A percentile compares a stretch with the other conserved stretches of the same genome.
Conservation (phyloP, 2,888 invertebrate genomes). For the Hypolimnas misippus region DNA sequence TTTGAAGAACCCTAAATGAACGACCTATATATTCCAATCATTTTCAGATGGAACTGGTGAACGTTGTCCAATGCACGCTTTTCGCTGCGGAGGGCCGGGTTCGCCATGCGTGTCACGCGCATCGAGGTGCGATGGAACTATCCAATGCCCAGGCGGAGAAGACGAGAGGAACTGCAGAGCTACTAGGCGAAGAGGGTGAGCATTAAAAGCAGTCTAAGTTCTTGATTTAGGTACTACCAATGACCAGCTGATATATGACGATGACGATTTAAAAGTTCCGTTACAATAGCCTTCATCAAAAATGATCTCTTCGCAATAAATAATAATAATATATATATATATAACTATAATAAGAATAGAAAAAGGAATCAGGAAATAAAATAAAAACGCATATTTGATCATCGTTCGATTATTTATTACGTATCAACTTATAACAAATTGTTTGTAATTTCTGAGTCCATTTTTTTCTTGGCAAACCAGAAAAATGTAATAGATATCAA, state of each 20-base stretch:
- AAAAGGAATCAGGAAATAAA: too few relatives aligned
- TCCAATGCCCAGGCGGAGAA: slow-evolving; percentile 90
- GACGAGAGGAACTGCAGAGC: slow-evolving; percentile 88
- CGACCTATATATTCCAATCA: too few relatives aligned
- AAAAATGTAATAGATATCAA: slow-evolving; percentile 25
- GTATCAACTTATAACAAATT: not conserved
- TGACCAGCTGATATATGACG: too few relatives aligned
- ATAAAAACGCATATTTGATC: too few relatives aligned
- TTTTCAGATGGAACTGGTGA: slow-evolving; percentile 69
- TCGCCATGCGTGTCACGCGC: slow-evolving; percentile 90
- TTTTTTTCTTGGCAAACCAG: not conserved
- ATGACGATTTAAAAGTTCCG: not conserved
- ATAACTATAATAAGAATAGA: too few relatives aligned
- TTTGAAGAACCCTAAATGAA: too few relatives aligned
- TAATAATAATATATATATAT: too few relatives aligned
- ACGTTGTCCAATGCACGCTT: slow-evolving; percentile 88
- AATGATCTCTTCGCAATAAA: too few relatives aligned
- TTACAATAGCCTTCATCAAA: too few relatives aligned
- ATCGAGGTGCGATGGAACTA: slow-evolving; percentile 91
- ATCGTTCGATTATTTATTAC: too few relatives aligned
- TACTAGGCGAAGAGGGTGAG: slow-evolving; percentile 81
- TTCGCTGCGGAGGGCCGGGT: slow-evolving; percentile 87
- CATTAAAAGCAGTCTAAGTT: too few relatives aligned
- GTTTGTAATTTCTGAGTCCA: not conserved
- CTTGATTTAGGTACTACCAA: too few relatives aligned